A percentile compares a stretch with the other conserved stretches of the same genome.
Evolutionary conservation across 2,797 vertebrate species (phyloP).

Genomic region (Synanceia verrucosa): DNA sequence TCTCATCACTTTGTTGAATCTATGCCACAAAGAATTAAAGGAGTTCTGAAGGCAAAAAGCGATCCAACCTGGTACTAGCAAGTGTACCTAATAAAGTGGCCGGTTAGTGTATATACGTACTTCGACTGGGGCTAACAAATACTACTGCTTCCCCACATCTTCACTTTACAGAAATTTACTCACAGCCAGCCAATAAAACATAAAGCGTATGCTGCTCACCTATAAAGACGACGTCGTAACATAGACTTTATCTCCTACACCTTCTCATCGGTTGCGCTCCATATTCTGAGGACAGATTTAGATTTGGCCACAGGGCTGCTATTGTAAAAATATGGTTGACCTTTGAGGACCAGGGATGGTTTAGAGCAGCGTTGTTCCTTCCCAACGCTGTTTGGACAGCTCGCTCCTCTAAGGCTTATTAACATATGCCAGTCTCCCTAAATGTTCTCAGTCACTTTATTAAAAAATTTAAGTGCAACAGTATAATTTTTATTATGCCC

Average conservation of each 20-base stretch:
- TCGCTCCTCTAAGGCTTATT: constrained; percentile 71
- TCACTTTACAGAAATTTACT: constrained; percentile 50
- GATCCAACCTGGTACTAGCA: too few relatives aligned
- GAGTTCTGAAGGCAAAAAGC: too few relatives aligned
- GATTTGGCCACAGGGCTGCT: constrained; percentile 70
- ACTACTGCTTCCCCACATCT: constrained; percentile 7
- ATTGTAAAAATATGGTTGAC: constrained; percentile 84
- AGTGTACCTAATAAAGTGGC: too few relatives aligned
- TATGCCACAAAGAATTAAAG: too few relatives aligned
- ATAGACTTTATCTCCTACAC: constrained; percentile 50
- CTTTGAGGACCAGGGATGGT: constrained; percentile 74
- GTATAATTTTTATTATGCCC: constrained; percentile 90
- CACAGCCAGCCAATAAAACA: constrained; percentile 53
- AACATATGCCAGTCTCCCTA: constrained; percentile 92
- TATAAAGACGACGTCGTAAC: constrained; percentile 66
- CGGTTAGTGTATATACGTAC: neutral
- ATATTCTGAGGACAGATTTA: constrained; percentile 76
- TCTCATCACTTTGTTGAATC: too few relatives aligned
- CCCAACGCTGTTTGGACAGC: constrained; percentile 67
- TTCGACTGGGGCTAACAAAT: constrained; percentile 17
- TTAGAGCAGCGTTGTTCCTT: constrained; percentile 54
- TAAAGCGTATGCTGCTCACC: constrained; percentile 33
- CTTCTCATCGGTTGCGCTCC: constrained; percentile 51
- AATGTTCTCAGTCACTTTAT: constrained; percentile 92
- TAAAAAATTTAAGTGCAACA: constrained; percentile 93